Percentiles rank a stretch among this genome's conserved stretches.
Conservation (phyloP, 2,797 vertebrate species). For the Tapera naevia region DNA sequence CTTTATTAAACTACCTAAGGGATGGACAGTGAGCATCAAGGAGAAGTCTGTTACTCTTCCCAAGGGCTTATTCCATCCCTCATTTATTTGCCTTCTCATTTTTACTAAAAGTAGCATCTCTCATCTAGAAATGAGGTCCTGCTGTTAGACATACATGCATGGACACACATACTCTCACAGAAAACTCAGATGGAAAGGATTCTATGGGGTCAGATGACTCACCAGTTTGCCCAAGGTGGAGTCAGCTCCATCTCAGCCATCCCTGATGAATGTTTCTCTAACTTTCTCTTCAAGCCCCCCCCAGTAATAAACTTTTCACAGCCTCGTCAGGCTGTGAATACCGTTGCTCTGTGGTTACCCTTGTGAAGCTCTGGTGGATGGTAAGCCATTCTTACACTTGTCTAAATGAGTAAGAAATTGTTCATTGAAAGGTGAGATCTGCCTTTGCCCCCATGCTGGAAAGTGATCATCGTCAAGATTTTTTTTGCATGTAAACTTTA, state of each 20-base stretch:
- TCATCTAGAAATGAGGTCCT: background rate
- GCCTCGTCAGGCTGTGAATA: background rate
- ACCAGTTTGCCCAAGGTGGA: background rate
- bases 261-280: too few species aligned
- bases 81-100: background rate
- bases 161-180: background rate
- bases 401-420: background rate
- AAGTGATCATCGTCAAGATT: background rate
- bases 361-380: background rate
- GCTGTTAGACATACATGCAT: background rate
- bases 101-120: background rate
- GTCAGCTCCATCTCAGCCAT: background rate
- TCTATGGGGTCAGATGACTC: background rate
- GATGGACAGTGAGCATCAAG: background rate
- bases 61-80: background rate
- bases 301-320: background rate
- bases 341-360: background rate
- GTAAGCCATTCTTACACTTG: background rate
- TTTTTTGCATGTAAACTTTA: background rate
- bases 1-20: conserved; percentile 48
- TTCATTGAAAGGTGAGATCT: background rate
- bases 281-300: too few species aligned
- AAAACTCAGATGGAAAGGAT: background rate
- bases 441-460: background rate
- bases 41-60: background rate